Conservation (phyloP, 2,797 vertebrate species). For the Sebastes wilsoni region DNA sequence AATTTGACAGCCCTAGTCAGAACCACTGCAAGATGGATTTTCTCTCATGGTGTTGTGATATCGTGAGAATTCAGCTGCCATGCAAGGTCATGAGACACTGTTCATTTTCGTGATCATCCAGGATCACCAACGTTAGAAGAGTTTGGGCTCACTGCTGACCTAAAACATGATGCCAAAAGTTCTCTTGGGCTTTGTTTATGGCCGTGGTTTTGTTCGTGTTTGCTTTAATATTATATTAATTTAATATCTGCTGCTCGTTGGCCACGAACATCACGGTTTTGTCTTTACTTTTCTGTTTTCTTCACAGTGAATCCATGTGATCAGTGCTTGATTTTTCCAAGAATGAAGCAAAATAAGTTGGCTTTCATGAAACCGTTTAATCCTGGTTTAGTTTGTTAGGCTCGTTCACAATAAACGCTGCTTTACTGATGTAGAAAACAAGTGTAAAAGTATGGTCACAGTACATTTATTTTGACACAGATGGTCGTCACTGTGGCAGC, state of each 20-base stretch:
- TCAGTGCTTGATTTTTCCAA: background rate
- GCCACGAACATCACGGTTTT: background rate
- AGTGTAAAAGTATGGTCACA: background rate
- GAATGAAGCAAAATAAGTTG: background rate
- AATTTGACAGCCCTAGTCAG: too few relatives aligned
- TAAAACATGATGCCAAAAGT: background rate
- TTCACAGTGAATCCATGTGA: background rate
- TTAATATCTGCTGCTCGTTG: background rate
- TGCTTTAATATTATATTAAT: background rate
- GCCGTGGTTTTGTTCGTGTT: background rate
- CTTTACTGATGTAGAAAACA: background rate
- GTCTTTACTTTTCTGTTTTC: background rate
- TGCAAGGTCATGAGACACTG: background rate
- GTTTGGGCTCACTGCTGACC: background rate
- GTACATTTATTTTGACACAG: constrained; percentile 7
- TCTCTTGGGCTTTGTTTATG: background rate
- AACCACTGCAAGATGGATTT: background rate
- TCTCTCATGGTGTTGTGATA: background rate
- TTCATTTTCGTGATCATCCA: background rate
- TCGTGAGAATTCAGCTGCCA: background rate
- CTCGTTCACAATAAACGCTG: background rate
- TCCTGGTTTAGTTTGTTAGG: background rate
- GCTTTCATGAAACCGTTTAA: background rate
- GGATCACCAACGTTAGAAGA: background rate
- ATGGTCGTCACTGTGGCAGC: constrained; percentile 26